phyloP scores from a whole-genome alignment of 2,113 vertebrate genomes.

The Sapayoa aenigma region DNA sequence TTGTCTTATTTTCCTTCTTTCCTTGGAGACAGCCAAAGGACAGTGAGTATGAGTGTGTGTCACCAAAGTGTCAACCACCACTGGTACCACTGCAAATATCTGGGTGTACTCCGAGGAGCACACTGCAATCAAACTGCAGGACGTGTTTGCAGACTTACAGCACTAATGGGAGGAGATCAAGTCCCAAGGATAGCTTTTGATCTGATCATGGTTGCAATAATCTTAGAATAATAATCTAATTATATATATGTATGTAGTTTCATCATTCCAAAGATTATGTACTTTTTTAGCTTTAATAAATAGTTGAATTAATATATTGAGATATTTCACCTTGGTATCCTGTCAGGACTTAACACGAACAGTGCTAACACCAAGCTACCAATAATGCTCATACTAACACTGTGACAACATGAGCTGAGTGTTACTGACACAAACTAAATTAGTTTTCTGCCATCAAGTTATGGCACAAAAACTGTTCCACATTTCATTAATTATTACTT shows the following conservation, averaged over 20 bases:
- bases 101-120: background rate
- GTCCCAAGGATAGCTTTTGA: background rate
- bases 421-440: background rate
- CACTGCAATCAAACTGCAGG: rapidly evolving
- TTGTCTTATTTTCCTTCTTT: background rate
- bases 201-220: background rate
- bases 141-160: background rate
- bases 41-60: rapidly evolving
- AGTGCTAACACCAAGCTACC: background rate
- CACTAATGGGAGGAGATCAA: background rate
- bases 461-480: background rate
- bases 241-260: background rate
- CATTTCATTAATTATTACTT: background rate
- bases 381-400: background rate
- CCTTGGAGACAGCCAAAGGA: background rate
- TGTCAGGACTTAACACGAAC: background rate
- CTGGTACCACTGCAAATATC: background rate
- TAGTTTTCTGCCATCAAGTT: background rate
- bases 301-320: background rate
- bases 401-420: background rate
- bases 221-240: background rate
- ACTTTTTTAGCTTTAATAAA: background rate
- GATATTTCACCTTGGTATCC: background rate
- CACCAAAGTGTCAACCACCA: rapidly evolving
- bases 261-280: background rate